Evolutionary conservation across 2,888 invertebrate genomes (phyloP).

Genomic region (Ametastegia equiseti): DNA sequence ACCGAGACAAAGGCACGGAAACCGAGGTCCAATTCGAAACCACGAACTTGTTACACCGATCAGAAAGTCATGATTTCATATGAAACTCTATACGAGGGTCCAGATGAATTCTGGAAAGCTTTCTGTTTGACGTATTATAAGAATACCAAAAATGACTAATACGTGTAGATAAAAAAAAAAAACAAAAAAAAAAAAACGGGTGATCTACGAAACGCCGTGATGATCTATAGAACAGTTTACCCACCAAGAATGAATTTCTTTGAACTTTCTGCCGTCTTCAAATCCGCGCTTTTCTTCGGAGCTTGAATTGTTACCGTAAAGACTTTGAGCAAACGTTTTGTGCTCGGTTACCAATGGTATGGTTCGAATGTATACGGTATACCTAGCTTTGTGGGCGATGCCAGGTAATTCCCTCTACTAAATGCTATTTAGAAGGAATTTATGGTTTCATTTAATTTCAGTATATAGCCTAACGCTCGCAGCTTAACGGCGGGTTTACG

Average conservation of each 20-base stretch:
- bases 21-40: neutral
- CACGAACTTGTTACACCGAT: neutral
- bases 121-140: neutral
- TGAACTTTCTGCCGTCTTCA: conserved; percentile 15
- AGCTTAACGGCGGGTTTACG: conserved; percentile 18
- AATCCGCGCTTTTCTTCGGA: too few species aligned
- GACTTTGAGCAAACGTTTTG: conserved; percentile 28
- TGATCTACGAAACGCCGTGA: neutral
- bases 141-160: neutral
- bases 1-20: conserved; percentile 9
- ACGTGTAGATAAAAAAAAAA: too few species aligned
- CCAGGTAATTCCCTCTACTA: conserved; percentile 4
- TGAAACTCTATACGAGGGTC: neutral
- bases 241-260: conserved; percentile 12
- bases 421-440: conserved; percentile 19
- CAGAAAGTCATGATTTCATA: neutral
- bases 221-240: neutral
- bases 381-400: conserved; percentile 26
- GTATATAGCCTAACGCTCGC: conserved; percentile 36
- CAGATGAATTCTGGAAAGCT: neutral
- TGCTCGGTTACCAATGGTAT: neutral
- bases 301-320: conserved; percentile 28
- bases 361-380: conserved; percentile 17
- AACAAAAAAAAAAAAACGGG: neutral
- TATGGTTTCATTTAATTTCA: conserved; percentile 15